phyloP scores from a whole-genome alignment of 2,113 vertebrate species.

The Oreochromis niloticus region DNA sequence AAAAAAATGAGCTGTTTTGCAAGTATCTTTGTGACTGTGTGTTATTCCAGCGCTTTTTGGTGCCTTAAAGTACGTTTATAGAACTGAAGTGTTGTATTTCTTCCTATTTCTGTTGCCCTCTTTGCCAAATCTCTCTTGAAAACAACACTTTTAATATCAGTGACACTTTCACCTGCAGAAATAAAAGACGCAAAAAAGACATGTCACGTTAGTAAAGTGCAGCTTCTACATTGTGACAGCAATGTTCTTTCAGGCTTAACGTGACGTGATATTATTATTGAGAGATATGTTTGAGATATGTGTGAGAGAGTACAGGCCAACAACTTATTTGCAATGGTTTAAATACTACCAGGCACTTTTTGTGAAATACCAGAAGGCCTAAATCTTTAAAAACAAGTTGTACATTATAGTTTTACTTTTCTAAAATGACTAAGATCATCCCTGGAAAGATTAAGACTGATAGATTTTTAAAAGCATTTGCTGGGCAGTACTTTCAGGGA shows the following conservation, averaged over 20 bases:
- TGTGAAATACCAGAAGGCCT: not conserved
- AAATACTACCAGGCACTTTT: not conserved
- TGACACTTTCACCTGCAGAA: not conserved
- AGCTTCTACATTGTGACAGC: not conserved
- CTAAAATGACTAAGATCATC: not conserved
- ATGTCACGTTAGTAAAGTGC: not conserved
- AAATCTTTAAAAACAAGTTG: not conserved
- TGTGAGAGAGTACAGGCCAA: not conserved
- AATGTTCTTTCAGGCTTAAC: not conserved
- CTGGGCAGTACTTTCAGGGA: not conserved
- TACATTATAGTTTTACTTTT: not conserved
- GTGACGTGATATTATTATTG: not conserved
- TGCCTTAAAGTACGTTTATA: not conserved
- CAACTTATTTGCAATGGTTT: not conserved
- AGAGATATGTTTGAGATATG: not conserved
- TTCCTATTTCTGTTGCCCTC: not conserved
- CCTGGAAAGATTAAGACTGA: not conserved
- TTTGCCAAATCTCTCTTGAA: not conserved
- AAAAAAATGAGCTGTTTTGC: not conserved
- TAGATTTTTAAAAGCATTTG: not conserved
- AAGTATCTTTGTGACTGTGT: not conserved
- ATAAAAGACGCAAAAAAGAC: not conserved
- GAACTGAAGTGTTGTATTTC: not conserved
- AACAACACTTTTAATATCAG: not conserved
- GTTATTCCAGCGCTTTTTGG: not conserved